phyloP scores from a whole-genome alignment of 2,888 invertebrate species.

The Phytoseiulus persimilis region DNA sequence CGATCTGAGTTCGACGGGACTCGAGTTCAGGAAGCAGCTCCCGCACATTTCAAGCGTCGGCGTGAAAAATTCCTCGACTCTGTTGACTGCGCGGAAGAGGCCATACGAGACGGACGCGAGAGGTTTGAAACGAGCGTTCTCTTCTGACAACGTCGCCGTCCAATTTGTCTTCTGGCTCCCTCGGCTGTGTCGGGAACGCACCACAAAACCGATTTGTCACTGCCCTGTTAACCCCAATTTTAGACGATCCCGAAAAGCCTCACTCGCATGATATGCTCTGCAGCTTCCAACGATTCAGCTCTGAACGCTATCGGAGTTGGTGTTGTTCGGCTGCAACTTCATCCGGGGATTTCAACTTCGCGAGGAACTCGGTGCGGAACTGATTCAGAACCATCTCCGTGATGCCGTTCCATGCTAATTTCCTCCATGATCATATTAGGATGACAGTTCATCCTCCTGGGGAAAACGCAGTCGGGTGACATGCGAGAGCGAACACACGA shows the following conservation, averaged over 20 bases:
- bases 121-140: neutral
- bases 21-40: no score
- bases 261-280: no score
- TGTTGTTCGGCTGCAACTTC: no score
- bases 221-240: neutral
- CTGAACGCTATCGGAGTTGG: no score
- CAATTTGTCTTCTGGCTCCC: neutral
- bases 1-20: no score
- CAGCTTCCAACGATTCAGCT: no score
- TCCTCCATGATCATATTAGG: neutral
- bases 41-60: no score
- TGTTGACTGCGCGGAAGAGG: neutral
- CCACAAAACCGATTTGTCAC: neutral
- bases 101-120: neutral
- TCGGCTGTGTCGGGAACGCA: neutral
- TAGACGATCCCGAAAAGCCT: no score
- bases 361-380: neutral
- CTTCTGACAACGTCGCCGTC: neutral
- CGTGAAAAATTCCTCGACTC: neutral
- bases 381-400: neutral
- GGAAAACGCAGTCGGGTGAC: neutral
- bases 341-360: no score
- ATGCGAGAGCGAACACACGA: neutral
- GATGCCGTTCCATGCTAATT: neutral
- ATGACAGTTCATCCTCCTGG: neutral